Conservation (phyloP, 2,113 vertebrate species). For the Prionailurus bengalensis region DNA sequence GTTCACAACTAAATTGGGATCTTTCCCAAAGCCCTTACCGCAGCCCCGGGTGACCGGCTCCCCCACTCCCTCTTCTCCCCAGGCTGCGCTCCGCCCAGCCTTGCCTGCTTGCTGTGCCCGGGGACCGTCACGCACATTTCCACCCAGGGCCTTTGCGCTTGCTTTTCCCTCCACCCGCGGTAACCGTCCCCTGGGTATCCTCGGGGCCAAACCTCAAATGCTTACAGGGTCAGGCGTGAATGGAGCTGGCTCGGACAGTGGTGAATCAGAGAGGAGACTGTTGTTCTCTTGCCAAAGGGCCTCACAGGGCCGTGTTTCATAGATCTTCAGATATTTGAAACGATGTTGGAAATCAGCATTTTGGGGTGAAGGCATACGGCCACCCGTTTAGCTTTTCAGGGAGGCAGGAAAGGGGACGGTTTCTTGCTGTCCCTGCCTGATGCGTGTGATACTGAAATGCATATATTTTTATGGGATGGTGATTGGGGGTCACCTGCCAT, state of each 20-base stretch:
- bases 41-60: background rate
- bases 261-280: background rate
- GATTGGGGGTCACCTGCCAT: background rate
- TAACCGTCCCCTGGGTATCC: background rate
- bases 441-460: rapidly evolving
- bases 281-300: background rate
- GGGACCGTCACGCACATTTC: rapidly evolving
- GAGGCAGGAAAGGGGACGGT: background rate
- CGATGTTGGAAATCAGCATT: background rate
- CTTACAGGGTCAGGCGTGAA: background rate
- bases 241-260: background rate
- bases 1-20: background rate
- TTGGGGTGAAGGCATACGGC: too few relatives aligned
- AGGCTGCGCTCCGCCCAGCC: background rate
- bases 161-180: background rate
- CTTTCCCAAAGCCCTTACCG: background rate
- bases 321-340: background rate
- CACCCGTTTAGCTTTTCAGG: background rate
- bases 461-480: background rate
- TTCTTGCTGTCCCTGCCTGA: background rate
- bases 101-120: background rate
- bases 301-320: background rate
- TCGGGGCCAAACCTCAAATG: background rate
- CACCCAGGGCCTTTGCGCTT: background rate
- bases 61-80: too few relatives aligned